Percentiles rank a stretch among this genome's conserved stretches.
Evolutionary conservation across 2,797 vertebrate genomes (phyloP).

Genomic region (Anguilla anguilla): DNA sequence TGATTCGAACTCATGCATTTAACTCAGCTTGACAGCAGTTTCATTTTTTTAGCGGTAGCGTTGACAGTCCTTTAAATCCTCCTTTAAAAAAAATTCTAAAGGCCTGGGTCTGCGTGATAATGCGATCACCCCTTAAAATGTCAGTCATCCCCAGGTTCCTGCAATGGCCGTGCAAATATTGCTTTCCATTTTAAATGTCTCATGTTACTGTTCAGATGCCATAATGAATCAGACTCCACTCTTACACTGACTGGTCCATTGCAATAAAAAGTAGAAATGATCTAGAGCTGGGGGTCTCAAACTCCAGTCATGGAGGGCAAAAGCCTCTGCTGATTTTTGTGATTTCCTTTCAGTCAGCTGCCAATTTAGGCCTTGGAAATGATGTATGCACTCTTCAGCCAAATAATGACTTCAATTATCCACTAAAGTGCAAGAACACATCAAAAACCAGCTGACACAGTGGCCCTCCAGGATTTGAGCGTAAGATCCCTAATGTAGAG

Average conservation of each 20-base stretch:
- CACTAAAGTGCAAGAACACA: too few relatives aligned
- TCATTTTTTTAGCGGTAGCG: not conserved
- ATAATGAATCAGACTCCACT: not conserved
- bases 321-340: not conserved
- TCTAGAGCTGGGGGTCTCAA: not conserved
- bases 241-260: not conserved
- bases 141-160: not conserved
- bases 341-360: too few relatives aligned
- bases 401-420: not conserved
- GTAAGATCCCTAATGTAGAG: not conserved
- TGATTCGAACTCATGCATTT: not conserved
- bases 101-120: not conserved
- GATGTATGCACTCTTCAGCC: too few relatives aligned
- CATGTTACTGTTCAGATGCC: not conserved
- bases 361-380: too few relatives aligned
- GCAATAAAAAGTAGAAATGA: not conserved
- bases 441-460: too few relatives aligned
- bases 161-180: not conserved
- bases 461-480: too few relatives aligned
- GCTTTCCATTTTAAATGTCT: not conserved
- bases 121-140: not conserved
- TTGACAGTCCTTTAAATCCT: constrained; percentile 13
- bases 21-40: constrained; percentile 15
- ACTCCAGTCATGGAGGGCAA: not conserved
- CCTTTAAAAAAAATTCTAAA: not conserved